Conservation (phyloP, 2,113 vertebrate species). For the Spilogale gracilis region DNA sequence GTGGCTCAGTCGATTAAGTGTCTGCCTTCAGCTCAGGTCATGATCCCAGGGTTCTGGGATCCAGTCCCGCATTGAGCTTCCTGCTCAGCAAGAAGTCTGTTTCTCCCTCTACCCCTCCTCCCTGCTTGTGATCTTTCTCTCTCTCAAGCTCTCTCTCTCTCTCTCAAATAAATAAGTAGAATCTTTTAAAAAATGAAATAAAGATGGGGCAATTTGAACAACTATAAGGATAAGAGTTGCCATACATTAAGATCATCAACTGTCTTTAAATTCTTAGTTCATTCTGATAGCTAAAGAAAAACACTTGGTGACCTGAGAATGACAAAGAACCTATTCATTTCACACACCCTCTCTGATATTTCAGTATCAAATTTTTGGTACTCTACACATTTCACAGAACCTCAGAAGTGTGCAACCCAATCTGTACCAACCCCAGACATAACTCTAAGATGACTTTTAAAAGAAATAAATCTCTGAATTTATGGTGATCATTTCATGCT, state of each 20-base stretch:
- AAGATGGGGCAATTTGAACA: background rate
- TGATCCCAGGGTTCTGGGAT: too few relatives aligned
- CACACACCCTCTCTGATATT: background rate
- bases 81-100: too few relatives aligned
- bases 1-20: too few relatives aligned
- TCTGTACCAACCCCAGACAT: background rate
- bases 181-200: background rate
- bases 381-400: background rate
- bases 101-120: too few relatives aligned
- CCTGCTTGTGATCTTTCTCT: too few relatives aligned
- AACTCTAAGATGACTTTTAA: background rate
- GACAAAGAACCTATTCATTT: background rate
- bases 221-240: background rate
- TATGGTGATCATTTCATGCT: background rate
- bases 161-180: too few relatives aligned
- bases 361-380: background rate
- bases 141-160: too few relatives aligned
- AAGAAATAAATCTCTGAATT: background rate
- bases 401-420: background rate
- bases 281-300: background rate
- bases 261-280: background rate
- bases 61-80: too few relatives aligned
- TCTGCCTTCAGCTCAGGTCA: too few relatives aligned
- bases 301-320: background rate
- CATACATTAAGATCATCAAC: background rate